Conservation (phyloP, 2,113 vertebrate species). For the Gasterosteus aculeatus region DNA sequence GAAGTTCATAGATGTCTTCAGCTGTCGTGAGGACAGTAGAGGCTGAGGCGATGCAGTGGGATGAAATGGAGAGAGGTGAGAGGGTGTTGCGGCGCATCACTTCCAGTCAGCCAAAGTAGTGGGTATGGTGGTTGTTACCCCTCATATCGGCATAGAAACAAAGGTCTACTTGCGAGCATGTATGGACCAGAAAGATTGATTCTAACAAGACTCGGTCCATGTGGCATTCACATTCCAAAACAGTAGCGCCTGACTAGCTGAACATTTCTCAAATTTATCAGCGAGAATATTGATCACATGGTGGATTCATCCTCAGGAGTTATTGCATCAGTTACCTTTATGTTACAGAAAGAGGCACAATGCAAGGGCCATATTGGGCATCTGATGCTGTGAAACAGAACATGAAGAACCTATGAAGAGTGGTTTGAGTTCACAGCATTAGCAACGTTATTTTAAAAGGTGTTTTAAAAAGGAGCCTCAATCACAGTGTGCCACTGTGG, state of each 20-base stretch:
- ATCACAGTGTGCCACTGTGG: not conserved
- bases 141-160: constrained; percentile 5
- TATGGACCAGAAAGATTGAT: not conserved
- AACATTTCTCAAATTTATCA: not conserved
- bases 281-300: not conserved
- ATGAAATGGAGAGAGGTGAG: constrained; percentile 30
- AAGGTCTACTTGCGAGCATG: constrained; percentile 29
- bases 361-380: not conserved
- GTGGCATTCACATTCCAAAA: not conserved
- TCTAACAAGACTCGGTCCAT: not conserved
- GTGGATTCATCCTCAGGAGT: not conserved
- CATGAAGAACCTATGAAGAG: not conserved
- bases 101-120: constrained; percentile 38
- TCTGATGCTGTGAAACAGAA: not conserved
- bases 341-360: not conserved
- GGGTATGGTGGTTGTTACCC: constrained; percentile 32
- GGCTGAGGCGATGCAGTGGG: constrained; percentile 18
- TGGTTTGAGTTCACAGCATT: not conserved
- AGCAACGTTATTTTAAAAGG: not conserved
- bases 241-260: not conserved
- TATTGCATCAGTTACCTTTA: not conserved
- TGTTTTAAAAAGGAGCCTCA: not conserved
- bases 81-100: constrained; percentile 6
- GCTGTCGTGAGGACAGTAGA: constrained; percentile 27
- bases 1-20: constrained; percentile 25